These are phyloP conservation scores for Empis livida DNA, from an alignment of 2,888 invertebrate species.

Conservation along the genomic window DNA sequence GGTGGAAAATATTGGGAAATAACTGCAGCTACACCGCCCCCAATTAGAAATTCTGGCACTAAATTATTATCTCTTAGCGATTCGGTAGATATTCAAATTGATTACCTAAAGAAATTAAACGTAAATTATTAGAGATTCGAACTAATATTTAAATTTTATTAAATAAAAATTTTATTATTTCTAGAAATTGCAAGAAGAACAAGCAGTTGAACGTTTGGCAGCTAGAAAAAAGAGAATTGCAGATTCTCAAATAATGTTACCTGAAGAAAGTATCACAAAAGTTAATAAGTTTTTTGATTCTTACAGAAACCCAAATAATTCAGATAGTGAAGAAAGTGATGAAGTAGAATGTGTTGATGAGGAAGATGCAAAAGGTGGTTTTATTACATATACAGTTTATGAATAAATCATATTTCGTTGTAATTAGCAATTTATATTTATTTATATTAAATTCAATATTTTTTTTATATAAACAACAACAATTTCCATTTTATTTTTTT, in stretches of 20 bases:
- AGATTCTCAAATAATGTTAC: conserved; percentile 14
- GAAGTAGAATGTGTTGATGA: conserved; percentile 26
- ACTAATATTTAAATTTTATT: not conserved
- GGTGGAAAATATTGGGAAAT: conserved; percentile 29
- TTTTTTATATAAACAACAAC: not conserved
- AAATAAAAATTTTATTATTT: not conserved
- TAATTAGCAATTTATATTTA: too few relatives aligned
- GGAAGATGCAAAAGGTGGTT: conserved; percentile 17
- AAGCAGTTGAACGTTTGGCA: conserved; percentile 26
- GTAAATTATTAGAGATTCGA: conserved; percentile 15
- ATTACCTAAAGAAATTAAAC: conserved; percentile 26
- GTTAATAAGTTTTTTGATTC: conserved; percentile 21
- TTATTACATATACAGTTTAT: conserved; percentile 18
- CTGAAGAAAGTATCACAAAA: conserved; percentile 18
- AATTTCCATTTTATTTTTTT: not conserved
- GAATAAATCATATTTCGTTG: conserved; percentile 7
- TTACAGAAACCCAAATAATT: conserved; percentile 20
- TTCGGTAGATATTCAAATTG: conserved; percentile 27
- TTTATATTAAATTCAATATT: not conserved
- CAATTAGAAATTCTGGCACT: conserved; percentile 23
- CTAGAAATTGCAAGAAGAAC: conserved; percentile 26
- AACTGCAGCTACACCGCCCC: conserved; percentile 34
- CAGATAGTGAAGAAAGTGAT: conserved; percentile 19
- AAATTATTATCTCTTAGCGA: conserved; percentile 27
- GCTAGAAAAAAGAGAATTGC: conserved; percentile 14